Conservation (phyloP, 2,888 invertebrate genomes). For the Drosophila lacicola region DNA sequence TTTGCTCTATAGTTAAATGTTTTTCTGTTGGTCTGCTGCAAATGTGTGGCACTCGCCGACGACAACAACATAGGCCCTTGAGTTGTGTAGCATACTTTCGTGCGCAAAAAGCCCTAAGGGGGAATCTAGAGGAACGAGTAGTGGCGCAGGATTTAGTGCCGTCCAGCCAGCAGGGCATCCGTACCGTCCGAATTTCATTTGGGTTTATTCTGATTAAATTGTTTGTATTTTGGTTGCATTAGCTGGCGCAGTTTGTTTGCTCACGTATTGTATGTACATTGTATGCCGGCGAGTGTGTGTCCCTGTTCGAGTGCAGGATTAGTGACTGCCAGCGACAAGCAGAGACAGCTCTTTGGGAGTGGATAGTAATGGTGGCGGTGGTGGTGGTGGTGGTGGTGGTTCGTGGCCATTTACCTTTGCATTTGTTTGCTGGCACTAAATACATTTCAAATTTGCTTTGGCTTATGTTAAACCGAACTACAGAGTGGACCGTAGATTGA, state of each 20-base stretch:
- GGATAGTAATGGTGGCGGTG: conserved; percentile 12
- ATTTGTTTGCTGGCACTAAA: conserved; percentile 70
- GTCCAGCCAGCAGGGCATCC: conserved; percentile 17
- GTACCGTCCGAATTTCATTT: conserved; percentile 70
- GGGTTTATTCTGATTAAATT: conserved; percentile 79
- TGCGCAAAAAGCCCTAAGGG: conserved; percentile 67
- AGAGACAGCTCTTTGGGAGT: conserved; percentile 12
- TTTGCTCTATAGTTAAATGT: conserved; percentile 69
- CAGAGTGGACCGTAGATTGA: conserved; percentile 67
- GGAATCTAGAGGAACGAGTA: conserved; percentile 23
- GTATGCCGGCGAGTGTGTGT: conserved; percentile 22
- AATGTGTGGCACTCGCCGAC: conserved; percentile 58
- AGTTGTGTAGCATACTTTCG: conserved; percentile 75
- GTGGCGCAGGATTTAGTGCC: conserved; percentile 7
- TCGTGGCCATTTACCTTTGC: conserved; percentile 16
- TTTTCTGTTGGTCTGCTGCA: conserved; percentile 56
- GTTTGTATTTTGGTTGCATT: conserved; percentile 80
- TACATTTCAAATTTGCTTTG: conserved; percentile 79
- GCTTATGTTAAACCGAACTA: conserved; percentile 66
- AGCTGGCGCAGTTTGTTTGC: conserved; percentile 50
- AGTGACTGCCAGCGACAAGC: conserved; percentile 53
- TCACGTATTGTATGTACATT: conserved; percentile 30
- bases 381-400: conserved; percentile 1
- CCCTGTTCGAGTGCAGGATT: conserved; percentile 62
- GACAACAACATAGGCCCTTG: conserved; percentile 63